Base-by-base conservation (phyloP, 2,797 vertebrate genomes). In the Linurgus olivaceus region DNA sequence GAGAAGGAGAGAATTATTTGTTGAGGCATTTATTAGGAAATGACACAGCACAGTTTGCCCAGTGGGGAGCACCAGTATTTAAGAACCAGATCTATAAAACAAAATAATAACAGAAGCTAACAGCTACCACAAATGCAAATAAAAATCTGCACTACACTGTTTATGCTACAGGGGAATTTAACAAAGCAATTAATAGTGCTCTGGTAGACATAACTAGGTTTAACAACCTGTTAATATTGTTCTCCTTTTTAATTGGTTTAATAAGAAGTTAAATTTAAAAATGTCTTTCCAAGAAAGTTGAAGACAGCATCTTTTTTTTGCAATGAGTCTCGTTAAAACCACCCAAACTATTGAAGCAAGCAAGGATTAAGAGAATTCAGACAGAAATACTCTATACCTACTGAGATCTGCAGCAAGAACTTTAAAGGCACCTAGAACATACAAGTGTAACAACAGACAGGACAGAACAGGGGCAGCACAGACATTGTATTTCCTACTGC, bases 311-410 rank as follows among this genome's bases (percentile, higher is more conserved):
- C 3, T 44, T 63, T 88, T 63, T 88, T 73, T 63, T 65, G 51
- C 47, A 63, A 52, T 4, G 5, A 44, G 13, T 47, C 24, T 57
- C 1, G 2, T 59, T 87, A 91, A 90, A 90, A 50, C 11, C 35
- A 74, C 17, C 2, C 10, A 38, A 35, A 76, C 24, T 66, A 66
- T 1, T 0, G 0, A 54, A 48, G 40, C 1, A 4, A 83, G 19
- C 13, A 77, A 82, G 19, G 19, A 77, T 26, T 79, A 77, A 70
- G 12, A 83, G 45, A 61, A 93, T 31, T 31, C 8, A 2, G 45
- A 31, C 17, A 68, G n/a, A 38, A 75, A 37, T 23, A 66, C 38
- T 45, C 24, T 28, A 33, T 1, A 38, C 8, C 15, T 24, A 65
- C 33, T 7, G 16, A 45, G 12, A 86, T 18, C 11, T 16, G 15